Base-by-base conservation (phyloP, 2,888 invertebrate species). In the Philonicus albiceps region DNA sequence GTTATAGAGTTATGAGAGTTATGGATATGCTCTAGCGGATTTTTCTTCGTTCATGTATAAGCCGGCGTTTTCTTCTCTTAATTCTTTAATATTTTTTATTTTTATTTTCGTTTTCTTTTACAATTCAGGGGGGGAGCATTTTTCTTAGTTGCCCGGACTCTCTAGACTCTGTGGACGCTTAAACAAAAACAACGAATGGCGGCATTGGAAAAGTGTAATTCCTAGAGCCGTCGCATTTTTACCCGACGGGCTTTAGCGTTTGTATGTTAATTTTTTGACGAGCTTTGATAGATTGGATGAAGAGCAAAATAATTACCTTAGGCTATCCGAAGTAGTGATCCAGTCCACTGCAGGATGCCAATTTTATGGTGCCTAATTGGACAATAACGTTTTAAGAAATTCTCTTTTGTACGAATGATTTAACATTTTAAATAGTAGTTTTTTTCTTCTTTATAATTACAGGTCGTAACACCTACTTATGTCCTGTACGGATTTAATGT, bases 401-500 rank as follows among this genome's bases (percentile, higher is more conserved):
- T 49, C 6, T 49, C n/a, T n/a, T 64, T 64, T 64, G 11, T 11
- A 27, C 8, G 22, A 22, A 11, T 27, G 64, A 64, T 2, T 64
- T 64, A n/a, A 64, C 22, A 11, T 22, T 22, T 27, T 37, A 37
- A 64, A 64, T 43, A 37, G 43, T 78, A 43, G n/a, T 78, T 16
- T 78, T 0, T 43, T 81, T 34, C 55, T n/a, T n/a, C 11, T 22
- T 83, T 83, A 11, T n/a, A 13, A 55, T 83, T 83, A 5, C 64
- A 83, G 81, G 27, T 64, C 64, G 34, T 83, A 64, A 83, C 64
- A 37, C 37, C 43, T 49, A 16, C 37, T 30, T 78, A n/a, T 83
- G 27, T 83, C 81, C 81, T 83, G 64, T 22, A 64, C 31, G 81
- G 81, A 83, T 64, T 83, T 64, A 31, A 43, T 34, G 31, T 64